Percentiles rank a stretch among this genome's conserved stretches.
phyloP scores from a whole-genome alignment of 92 coral and sea anemone genomes.

The Plumapathes pennacea region DNA sequence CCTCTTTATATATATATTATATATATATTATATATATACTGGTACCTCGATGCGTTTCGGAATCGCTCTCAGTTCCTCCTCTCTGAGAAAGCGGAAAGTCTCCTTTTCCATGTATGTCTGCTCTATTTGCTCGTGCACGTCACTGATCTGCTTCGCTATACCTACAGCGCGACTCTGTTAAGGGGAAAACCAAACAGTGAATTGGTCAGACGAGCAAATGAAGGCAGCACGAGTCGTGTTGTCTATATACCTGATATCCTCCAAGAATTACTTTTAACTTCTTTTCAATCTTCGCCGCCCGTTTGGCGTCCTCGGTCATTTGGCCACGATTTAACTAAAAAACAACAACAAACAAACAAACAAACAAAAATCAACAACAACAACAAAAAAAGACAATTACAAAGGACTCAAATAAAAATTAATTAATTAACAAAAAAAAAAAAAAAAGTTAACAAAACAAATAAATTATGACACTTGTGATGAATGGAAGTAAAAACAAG shows the following conservation, averaged over 20 bases:
- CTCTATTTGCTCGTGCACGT: constrained; percentile 89
- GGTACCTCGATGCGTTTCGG: constrained; percentile 92
- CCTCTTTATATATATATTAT: no score
- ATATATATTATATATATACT: no score
- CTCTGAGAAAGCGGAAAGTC: constrained; percentile 84
- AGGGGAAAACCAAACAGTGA: not conserved
- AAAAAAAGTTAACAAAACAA: no score
- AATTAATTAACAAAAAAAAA: no score
- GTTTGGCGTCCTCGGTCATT: constrained; percentile 97
- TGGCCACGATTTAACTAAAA: constrained; percentile 86
- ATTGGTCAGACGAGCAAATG: not conserved
- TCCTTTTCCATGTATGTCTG: constrained; percentile 88
- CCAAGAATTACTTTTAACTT: constrained; percentile 96
- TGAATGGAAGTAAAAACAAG: no score
- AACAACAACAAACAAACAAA: no score
- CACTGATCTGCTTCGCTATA: constrained; percentile 82
- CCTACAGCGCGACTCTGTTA: constrained; percentile 96
- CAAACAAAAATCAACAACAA: no score
- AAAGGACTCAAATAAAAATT: not conserved
- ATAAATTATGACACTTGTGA: no score
- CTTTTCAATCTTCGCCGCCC: constrained; percentile 94
- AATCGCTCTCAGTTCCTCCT: constrained; percentile 80
- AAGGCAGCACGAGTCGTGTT: no score
- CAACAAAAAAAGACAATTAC: no score
- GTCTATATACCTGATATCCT: constrained; percentile 82